Evolutionary conservation across 1,140 invertebrate species (phyloP).

Genomic region (Danaus plexippus): DNA sequence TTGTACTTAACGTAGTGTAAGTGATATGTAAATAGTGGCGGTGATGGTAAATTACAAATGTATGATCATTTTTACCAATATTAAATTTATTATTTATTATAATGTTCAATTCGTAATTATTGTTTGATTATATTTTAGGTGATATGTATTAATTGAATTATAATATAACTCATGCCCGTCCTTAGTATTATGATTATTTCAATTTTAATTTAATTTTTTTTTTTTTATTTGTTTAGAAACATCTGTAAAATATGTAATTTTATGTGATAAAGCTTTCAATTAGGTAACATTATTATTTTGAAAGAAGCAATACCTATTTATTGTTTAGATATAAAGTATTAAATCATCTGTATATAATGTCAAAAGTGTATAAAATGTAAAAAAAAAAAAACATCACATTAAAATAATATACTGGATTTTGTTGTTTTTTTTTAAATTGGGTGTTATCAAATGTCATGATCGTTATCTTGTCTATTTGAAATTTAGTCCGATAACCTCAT

Average conservation of each 20-base stretch:
- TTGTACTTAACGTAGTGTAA: conserved; percentile 28
- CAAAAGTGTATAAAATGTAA: conserved; percentile 34
- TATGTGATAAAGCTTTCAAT: conserved; percentile 9
- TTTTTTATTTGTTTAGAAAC: too few species aligned
- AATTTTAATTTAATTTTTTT: conserved; percentile 1
- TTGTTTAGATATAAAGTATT: conserved; percentile 21
- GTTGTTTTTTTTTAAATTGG: conserved; percentile 1
- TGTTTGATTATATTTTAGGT: too few species aligned
- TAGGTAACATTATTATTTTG: conserved; percentile 18
- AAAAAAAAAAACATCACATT: conserved; percentile 29
- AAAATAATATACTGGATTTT: conserved; percentile 15
- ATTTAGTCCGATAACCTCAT: too few species aligned
- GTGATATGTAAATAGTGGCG: conserved; percentile 53
- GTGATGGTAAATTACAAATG: conserved; percentile 24
- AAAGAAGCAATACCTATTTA: conserved; percentile 28
- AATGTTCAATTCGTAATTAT: too few species aligned
- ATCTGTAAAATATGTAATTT: conserved; percentile 1
- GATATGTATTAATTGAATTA: too few species aligned
- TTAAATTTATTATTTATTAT: too few species aligned
- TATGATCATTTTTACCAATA: too few species aligned
- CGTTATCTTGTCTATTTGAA: too few species aligned
- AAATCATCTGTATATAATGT: conserved; percentile 27
- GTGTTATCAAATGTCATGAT: too few species aligned
- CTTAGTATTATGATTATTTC: conserved; percentile 10
- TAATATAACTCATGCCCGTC: conserved; percentile 14